Conservation (phyloP, 2,888 invertebrate genomes). For the Lapara coniferarum region DNA sequence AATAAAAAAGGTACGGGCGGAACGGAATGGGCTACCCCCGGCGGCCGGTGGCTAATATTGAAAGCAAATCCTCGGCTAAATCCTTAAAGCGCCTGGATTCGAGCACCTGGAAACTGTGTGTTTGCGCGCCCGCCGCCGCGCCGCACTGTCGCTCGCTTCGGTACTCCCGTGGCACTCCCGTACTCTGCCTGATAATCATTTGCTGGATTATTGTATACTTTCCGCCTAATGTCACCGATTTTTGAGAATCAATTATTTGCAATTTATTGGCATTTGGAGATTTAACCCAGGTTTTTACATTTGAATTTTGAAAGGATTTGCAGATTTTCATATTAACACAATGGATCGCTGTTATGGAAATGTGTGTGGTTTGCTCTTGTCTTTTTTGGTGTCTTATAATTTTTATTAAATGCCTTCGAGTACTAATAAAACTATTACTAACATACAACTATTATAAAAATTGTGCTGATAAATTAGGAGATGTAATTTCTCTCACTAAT, state of each 20-base stretch:
- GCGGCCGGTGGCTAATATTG: constrained; percentile 82
- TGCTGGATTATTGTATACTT: constrained; percentile 79
- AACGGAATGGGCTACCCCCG: constrained; percentile 72
- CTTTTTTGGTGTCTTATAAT: not conserved
- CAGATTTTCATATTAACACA: constrained; percentile 33
- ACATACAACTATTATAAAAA: too few relatives aligned
- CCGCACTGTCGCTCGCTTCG: constrained; percentile 41
- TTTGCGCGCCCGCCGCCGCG: constrained; percentile 55
- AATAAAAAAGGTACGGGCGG: constrained; percentile 79
- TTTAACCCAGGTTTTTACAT: constrained; percentile 52
- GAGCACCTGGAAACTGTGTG: constrained; percentile 82
- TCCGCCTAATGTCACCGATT: constrained; percentile 73
- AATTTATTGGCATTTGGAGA: constrained; percentile 52
- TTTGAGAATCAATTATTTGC: constrained; percentile 68
- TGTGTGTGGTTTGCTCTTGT: not conserved
- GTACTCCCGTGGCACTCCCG: not conserved
- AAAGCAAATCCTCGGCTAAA: constrained; percentile 84
- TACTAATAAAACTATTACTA: too few relatives aligned
- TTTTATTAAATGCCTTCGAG: too few relatives aligned
- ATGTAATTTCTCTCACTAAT: too few relatives aligned
- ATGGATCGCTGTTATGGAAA: not conserved
- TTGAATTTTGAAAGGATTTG: constrained; percentile 52
- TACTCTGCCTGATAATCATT: constrained; percentile 69
- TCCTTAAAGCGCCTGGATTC: constrained; percentile 82
- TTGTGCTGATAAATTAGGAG: too few relatives aligned